Conservation (phyloP, 64 coral and sea anemone genomes). For the Montipora foliosa region DNA sequence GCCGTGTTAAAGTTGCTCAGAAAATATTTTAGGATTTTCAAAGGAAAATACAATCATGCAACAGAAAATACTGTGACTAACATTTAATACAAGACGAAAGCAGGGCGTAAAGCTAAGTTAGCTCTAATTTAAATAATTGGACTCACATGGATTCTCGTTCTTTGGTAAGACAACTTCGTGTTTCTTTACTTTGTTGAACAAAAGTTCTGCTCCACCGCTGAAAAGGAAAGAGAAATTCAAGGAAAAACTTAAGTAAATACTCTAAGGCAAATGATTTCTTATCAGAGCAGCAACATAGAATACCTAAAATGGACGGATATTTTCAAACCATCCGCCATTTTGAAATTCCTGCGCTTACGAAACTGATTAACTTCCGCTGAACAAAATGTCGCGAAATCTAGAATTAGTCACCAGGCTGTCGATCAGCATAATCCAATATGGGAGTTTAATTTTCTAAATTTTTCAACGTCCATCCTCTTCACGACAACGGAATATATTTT, state of each 20-base stretch:
- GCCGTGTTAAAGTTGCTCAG: no score
- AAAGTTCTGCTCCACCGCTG: slow-evolving; percentile 95
- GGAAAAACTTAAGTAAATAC: neutral
- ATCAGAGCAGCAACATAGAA: neutral
- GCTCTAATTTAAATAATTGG: no score
- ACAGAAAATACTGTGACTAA: no score
- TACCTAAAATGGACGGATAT: slow-evolving; percentile 88
- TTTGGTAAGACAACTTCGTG: slow-evolving; percentile 77
- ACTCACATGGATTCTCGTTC: slow-evolving; percentile 86
- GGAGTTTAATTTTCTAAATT: no score
- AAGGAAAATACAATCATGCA: no score
- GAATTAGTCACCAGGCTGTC: no score
- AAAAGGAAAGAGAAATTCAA: neutral
- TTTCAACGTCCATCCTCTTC: no score
- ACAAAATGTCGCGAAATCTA: neutral
- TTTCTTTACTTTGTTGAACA: slow-evolving; percentile 95
- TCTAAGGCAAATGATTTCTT: neutral
- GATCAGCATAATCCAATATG: no score
- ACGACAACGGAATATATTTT: no score
- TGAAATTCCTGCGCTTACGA: neutral
- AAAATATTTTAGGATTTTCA: no score
- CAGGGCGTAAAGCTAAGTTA: no score
- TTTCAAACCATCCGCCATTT: slow-evolving; percentile 88
- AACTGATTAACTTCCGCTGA: neutral
- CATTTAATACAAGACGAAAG: no score